These are phyloP conservation scores for Andrena dorsata DNA, from an alignment of 2,888 invertebrate species.

Conservation along the genomic window DNA sequence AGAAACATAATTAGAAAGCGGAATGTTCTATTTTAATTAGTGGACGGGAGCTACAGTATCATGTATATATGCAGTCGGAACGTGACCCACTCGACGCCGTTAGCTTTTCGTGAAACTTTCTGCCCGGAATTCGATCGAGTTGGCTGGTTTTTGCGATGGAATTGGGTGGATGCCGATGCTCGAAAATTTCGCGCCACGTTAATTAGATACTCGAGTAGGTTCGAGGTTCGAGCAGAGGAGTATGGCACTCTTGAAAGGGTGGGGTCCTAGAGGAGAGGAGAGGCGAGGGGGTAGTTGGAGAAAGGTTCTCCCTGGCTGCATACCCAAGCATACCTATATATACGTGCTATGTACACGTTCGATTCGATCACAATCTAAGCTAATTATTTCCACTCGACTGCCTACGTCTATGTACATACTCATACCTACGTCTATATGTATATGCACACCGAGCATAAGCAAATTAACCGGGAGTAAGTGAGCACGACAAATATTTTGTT, in stretches of 20 bases:
- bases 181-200: conserved; percentile 11
- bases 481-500: conserved; percentile 17
- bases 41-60: too few relatives aligned
- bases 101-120: neutral
- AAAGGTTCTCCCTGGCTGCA: too few relatives aligned
- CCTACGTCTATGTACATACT: too few relatives aligned
- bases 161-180: neutral
- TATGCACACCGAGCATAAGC: conserved; percentile 13
- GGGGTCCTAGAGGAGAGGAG: too few relatives aligned
- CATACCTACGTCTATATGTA: conserved; percentile 12
- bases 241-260: too few relatives aligned
- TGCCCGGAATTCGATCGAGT: neutral
- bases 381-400: too few relatives aligned
- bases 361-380: conserved; percentile 14
- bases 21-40: conserved; percentile 18
- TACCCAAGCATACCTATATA: too few relatives aligned
- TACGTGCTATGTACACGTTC: too few relatives aligned
- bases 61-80: too few relatives aligned
- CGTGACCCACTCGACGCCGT: too few relatives aligned
- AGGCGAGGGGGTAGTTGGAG: too few relatives aligned
- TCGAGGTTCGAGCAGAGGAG: neutral
- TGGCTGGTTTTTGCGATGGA: neutral
- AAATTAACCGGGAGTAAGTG: neutral
- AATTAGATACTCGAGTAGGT: conserved; percentile 12
- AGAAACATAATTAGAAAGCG: conserved; percentile 8